These are phyloP conservation scores for Lacerta agilis DNA, from an alignment of 2,797 vertebrate species.

Conservation along the genomic window DNA sequence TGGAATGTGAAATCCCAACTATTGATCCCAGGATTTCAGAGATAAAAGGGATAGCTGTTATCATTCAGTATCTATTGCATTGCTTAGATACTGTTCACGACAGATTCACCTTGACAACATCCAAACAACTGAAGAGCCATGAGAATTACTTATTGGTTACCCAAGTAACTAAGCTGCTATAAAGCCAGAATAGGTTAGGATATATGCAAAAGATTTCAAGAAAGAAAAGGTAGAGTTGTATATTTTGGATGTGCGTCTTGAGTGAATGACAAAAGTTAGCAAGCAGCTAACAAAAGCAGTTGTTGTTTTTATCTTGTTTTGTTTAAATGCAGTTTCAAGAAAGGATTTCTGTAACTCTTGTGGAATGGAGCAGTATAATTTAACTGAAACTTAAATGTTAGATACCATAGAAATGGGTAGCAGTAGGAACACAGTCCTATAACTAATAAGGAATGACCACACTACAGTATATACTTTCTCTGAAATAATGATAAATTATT, in stretches of 20 bases:
- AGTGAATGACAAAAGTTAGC: slow-evolving; percentile 19
- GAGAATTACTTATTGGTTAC: slow-evolving; percentile 35
- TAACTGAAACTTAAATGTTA: slow-evolving; percentile 22
- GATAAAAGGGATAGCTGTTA: slow-evolving; percentile 27
- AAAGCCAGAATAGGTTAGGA: neutral
- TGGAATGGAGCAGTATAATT: neutral
- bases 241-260: neutral
- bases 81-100: neutral
- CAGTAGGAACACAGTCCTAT: neutral
- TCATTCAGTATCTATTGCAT: slow-evolving; percentile 15
- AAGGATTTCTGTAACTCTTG: neutral
- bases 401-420: slow-evolving; percentile 11
- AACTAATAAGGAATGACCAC: neutral
- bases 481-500: neutral
- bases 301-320: slow-evolving; percentile 15
- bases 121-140: slow-evolving; percentile 33
- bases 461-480: neutral
- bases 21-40: slow-evolving; percentile 43
- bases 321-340: neutral
- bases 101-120: slow-evolving; percentile 18
- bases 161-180: slow-evolving; percentile 23
- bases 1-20: neutral
- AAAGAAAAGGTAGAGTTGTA: neutral
- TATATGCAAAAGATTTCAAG: neutral
- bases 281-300: neutral